Base-by-base conservation (phyloP, 2,888 invertebrate genomes). In the Eristalis pertinax region DNA sequence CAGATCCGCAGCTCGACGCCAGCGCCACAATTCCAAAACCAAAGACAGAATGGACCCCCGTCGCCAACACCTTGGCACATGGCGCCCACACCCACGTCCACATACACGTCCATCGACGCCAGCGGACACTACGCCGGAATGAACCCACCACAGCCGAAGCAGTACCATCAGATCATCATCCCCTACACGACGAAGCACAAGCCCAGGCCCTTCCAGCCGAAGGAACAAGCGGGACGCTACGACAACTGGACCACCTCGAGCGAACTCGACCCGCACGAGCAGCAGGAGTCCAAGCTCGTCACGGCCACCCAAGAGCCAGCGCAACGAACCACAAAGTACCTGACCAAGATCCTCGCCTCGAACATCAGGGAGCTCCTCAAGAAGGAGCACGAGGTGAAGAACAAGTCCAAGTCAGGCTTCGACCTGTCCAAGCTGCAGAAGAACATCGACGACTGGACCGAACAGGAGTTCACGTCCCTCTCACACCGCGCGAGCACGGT, bases 381-480 rank as follows among this genome's bases (percentile, higher is more conserved):
- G 75, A 93, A 92, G 5, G 94, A 94, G 80, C 91, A 93, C 50
- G 92, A 92, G 65, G 84, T 89, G 0, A 91, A 90, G 65, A 89
- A 90, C 10, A 91, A 90, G 1, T 89, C 90, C 11, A 77, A 89
- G 26, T 67, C 26, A 10, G 62, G 95, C 0, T 96, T 96, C 90
- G 97, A 97, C 91, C 94, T 97, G 15, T 94, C 95, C 15, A 95
- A 95, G 90, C 93, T 97, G 50, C 97, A 97, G 91, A 96, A 96
- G 89, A 97, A 96, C 89, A 97, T 97, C 78, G 97, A 97, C 90
- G 96, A 96, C 88, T 97, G 97, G 97, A 97, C 97, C 0, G 96
- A 95, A 90, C 96, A 96, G 93, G 96, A 96, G 90, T 96, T 95
- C 91, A 95, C 95, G 0, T 94, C 94, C 88, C 89, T 93, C 19